A percentile compares a stretch with the other conserved stretches of the same genome.
Evolutionary conservation across 1,140 invertebrate genomes (phyloP).

Genomic region (Drosophila biarmipes): DNA sequence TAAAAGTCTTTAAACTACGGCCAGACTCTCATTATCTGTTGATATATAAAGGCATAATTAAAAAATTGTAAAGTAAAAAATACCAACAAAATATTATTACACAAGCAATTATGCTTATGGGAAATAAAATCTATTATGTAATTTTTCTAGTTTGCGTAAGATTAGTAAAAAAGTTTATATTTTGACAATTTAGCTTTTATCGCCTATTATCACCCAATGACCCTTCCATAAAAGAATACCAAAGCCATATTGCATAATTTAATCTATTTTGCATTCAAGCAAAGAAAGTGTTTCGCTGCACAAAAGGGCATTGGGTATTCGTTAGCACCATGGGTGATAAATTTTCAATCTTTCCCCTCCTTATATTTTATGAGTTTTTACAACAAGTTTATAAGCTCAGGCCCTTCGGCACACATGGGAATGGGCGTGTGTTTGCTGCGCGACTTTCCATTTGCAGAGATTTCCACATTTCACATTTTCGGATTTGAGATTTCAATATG

Average conservation of each 20-base stretch:
- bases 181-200: background rate
- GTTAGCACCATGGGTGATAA: conserved; percentile 7
- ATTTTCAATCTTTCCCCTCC: conserved; percentile 12
- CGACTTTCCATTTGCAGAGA: conserved; percentile 77
- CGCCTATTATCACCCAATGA: background rate
- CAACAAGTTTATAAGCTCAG: conserved; percentile 72
- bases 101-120: no score
- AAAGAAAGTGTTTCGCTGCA: conserved; percentile 1
- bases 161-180: background rate
- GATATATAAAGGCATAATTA: background rate
- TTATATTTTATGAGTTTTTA: conserved; percentile 40
- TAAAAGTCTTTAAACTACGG: no score
- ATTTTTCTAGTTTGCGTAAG: background rate
- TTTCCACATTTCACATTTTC: conserved; percentile 76
- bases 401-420: conserved; percentile 71
- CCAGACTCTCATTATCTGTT: background rate
- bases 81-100: no score
- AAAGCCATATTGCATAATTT: background rate
- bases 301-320: conserved; percentile 33
- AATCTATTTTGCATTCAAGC: background rate
- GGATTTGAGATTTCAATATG: conserved; percentile 71
- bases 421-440: conserved; percentile 52
- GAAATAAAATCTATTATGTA: no score
- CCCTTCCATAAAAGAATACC: background rate
- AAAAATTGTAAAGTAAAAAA: no score